A percentile compares a stretch with the other conserved stretches of the same genome.
Evolutionary conservation across 2,888 invertebrate genomes (phyloP).

Genomic region (Drosophila longiperda): DNA sequence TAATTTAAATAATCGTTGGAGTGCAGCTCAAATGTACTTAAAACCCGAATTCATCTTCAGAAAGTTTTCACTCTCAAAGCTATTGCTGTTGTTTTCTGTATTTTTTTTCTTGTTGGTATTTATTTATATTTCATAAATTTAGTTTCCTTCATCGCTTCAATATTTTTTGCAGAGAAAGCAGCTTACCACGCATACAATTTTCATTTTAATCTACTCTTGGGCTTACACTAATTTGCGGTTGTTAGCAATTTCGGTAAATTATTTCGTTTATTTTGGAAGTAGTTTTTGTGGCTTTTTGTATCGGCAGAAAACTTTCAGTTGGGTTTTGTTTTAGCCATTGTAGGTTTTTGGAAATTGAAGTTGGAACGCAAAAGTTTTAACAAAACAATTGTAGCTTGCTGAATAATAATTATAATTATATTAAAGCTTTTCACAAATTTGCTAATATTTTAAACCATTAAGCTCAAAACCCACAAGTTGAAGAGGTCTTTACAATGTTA

Average conservation of each 20-base stretch:
- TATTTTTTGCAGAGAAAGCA: not conserved
- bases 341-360: constrained; percentile 2
- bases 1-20: constrained; percentile 30
- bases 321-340: constrained; percentile 24
- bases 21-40: constrained; percentile 28
- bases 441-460: not conserved
- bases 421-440: not conserved
- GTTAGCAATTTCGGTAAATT: constrained; percentile 38
- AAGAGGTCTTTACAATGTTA: too few species aligned
- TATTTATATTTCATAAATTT: constrained; percentile 20
- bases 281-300: constrained; percentile 2
- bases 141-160: not conserved
- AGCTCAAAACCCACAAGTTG: too few species aligned
- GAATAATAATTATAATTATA: not conserved
- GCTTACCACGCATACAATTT: not conserved
- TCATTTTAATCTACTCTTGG: constrained; percentile 52
- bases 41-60: constrained; percentile 30
- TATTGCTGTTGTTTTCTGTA: not conserved
- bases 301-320: constrained; percentile 31
- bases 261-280: constrained; percentile 27
- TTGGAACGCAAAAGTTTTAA: constrained; percentile 5
- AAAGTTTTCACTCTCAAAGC: not conserved
- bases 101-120: not conserved
- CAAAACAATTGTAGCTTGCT: not conserved
- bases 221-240: constrained; percentile 59